Conservation (phyloP, 2,888 invertebrate species). For the Aleiodes alternator region DNA sequence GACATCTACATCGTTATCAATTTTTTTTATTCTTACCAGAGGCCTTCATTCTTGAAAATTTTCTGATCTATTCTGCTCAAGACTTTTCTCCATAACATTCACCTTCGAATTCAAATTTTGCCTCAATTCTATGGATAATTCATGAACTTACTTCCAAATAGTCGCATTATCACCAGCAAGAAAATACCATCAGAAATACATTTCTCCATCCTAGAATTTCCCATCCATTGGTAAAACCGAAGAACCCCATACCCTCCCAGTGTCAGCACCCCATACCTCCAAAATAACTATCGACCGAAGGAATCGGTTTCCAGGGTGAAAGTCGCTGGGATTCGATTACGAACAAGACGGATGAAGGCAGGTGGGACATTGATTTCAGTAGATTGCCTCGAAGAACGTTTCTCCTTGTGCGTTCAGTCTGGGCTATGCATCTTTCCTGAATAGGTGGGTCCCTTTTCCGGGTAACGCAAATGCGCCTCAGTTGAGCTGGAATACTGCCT, state of each 20-base stretch:
- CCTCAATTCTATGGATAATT: no score
- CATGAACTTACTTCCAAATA: no score
- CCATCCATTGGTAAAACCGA: background rate
- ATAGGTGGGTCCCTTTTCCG: constrained; percentile 35
- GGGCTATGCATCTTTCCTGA: constrained; percentile 45
- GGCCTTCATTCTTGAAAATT: no score
- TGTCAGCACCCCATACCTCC: constrained; percentile 11
- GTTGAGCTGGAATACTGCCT: constrained; percentile 7
- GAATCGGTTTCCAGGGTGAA: constrained; percentile 53
- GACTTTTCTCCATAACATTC: no score
- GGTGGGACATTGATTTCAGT: constrained; percentile 59
- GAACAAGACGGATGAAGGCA: constrained; percentile 55
- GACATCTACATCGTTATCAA: no score
- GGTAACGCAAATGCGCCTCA: constrained; percentile 50
- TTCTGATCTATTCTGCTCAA: no score
- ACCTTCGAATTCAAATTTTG: no score
- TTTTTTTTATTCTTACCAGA: no score
- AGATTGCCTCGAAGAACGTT: constrained; percentile 55
- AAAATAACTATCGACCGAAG: constrained; percentile 40
- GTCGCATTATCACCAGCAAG: no score
- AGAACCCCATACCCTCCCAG: background rate
- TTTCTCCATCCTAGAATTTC: background rate
- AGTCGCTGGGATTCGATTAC: constrained; percentile 59
- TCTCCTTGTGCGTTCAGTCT: constrained; percentile 23
- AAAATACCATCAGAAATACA: no score